phyloP scores from a whole-genome alignment of 2,888 invertebrate genomes.

The Eristalis arbustorum region DNA sequence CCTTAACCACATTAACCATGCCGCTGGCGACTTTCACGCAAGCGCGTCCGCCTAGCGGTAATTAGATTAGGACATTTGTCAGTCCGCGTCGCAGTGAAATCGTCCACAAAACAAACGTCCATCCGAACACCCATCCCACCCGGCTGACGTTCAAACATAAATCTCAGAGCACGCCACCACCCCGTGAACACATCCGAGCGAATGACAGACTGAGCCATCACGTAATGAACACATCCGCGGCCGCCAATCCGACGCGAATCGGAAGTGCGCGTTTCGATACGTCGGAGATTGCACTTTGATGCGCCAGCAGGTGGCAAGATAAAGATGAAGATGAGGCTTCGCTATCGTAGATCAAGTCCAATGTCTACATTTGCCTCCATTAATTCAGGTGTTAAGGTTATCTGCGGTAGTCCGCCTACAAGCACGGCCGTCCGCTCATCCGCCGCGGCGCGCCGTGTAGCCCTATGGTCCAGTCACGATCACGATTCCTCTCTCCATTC shows the following conservation, averaged over 20 bases:
- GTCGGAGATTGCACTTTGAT: not conserved
- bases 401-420: conserved; percentile 63
- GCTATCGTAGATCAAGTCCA: conserved; percentile 27
- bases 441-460: not conserved
- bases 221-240: not conserved
- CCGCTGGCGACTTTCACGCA: not conserved
- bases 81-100: not conserved
- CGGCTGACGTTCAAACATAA: no score
- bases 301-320: not conserved
- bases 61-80: not conserved
- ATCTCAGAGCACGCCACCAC: not conserved
- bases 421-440: conserved; percentile 47
- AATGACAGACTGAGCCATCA: no score
- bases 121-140: no score
- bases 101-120: not conserved
- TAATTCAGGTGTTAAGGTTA: conserved; percentile 61
- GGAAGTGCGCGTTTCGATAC: not conserved
- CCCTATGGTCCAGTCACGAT: conserved; percentile 57
- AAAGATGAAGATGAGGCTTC: conserved; percentile 10
- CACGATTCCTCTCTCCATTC: conserved; percentile 33
- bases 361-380: conserved; percentile 60
- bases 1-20: not conserved
- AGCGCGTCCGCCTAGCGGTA: not conserved
- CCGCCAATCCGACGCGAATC: not conserved
- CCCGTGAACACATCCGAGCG: not conserved